Conservation (phyloP, 2,113 vertebrate genomes). For the Abramis brama region DNA sequence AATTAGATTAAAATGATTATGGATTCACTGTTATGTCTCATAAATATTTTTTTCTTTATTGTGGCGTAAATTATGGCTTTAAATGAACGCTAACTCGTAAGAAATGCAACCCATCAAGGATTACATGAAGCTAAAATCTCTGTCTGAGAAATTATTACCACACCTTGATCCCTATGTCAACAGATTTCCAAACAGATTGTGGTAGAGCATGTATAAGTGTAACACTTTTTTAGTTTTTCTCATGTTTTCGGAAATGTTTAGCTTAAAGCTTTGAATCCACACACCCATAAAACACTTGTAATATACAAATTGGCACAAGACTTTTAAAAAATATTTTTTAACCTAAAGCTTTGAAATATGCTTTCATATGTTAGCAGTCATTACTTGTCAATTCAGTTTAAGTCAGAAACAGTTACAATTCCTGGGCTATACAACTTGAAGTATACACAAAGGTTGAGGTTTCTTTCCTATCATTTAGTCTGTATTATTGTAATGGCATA, state of each 20-base stretch:
- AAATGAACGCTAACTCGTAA: not conserved
- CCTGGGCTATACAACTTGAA: too few species aligned
- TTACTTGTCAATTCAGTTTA: not conserved
- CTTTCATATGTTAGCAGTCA: not conserved
- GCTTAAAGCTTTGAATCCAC: not conserved
- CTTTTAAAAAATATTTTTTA: too few species aligned
- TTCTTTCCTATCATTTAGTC: not conserved
- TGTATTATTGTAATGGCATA: not conserved
- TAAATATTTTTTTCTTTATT: not conserved
- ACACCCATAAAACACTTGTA: too few species aligned
- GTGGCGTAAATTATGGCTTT: not conserved
- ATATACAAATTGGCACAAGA: too few species aligned
- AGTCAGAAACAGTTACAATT: not conserved
- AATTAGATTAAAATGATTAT: not conserved
- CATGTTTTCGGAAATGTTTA: not conserved
- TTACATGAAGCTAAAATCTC: not conserved
- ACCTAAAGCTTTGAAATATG: not conserved
- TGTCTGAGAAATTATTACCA: not conserved
- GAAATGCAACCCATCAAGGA: not conserved
- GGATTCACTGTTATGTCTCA: not conserved
- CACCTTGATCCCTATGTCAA: not conserved
- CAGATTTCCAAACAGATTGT: not conserved
- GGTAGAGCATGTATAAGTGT: not conserved
- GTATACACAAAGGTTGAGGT: not conserved
- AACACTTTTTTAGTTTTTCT: not conserved